phyloP scores from a whole-genome alignment of 2,888 invertebrate genomes.

The Drosophila ezoana region DNA sequence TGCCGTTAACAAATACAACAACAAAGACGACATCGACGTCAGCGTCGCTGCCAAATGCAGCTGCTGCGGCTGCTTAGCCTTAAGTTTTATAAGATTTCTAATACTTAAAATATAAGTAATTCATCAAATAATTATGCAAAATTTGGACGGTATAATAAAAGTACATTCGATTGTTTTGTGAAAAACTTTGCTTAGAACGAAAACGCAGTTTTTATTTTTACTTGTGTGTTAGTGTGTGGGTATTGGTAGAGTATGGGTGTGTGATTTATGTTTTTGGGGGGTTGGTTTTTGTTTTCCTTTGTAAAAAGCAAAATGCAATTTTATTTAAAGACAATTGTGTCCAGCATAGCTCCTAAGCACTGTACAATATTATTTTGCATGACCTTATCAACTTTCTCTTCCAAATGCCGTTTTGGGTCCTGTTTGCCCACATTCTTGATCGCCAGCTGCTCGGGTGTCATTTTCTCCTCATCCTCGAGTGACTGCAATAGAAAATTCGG shows the following conservation, averaged over 20 bases:
- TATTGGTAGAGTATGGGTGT: slow-evolving; percentile 11
- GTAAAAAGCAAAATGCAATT: slow-evolving; percentile 51
- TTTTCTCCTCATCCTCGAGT: slow-evolving; percentile 99
- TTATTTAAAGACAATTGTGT: slow-evolving; percentile 95
- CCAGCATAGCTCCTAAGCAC: slow-evolving; percentile 98
- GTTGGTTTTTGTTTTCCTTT: slow-evolving; percentile 28
- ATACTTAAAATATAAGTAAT: slow-evolving; percentile 39
- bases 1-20: slow-evolving; percentile 21
- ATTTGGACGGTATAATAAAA: slow-evolving; percentile 34
- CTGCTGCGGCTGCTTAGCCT: slow-evolving; percentile 53
- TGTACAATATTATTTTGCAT: slow-evolving; percentile 99
- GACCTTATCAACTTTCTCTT: slow-evolving; percentile 98
- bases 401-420: slow-evolving; percentile 99
- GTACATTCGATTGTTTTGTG: slow-evolving; percentile 34
- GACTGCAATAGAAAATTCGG: slow-evolving; percentile 85
- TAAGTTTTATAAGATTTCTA: slow-evolving; percentile 52
- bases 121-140: slow-evolving; percentile 18
- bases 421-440: slow-evolving; percentile 99
- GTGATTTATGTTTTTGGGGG: slow-evolving; percentile 28
- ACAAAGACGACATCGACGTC: slow-evolving; percentile 24
- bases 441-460: slow-evolving; percentile 99
- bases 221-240: slow-evolving; percentile 38
- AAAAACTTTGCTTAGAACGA: slow-evolving; percentile 59
- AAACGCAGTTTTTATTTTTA: slow-evolving; percentile 59
- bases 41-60: slow-evolving; percentile 30